These are phyloP conservation scores for Pholis gunnellus DNA, from an alignment of 2,113 vertebrate genomes.

Conservation along the genomic window DNA sequence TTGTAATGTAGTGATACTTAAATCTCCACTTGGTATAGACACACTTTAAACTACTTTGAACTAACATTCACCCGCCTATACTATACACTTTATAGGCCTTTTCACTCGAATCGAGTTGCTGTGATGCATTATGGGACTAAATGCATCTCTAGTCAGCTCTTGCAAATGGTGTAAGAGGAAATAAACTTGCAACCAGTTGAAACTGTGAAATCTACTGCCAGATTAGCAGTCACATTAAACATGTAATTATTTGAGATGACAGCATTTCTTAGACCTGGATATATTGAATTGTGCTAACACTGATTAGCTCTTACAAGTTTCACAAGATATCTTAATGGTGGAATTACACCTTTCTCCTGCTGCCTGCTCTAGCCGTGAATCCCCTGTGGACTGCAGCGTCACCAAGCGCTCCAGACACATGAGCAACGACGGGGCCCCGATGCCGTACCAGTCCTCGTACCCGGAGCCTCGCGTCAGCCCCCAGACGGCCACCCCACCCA, in stretches of 20 bases:
- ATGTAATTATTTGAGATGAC: neutral
- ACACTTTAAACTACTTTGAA: too few species aligned
- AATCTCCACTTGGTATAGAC: neutral
- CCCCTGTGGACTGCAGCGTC: constrained; percentile 84
- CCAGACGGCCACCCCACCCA: constrained; percentile 70
- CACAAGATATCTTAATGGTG: neutral
- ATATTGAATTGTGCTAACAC: neutral
- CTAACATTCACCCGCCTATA: neutral
- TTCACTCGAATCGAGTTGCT: neutral
- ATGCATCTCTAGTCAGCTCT: neutral
- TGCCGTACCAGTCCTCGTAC: constrained; percentile 82
- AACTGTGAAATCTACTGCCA: constrained; percentile 22
- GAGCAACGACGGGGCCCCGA: constrained; percentile 78
- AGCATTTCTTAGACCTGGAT: neutral
- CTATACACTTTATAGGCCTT: neutral
- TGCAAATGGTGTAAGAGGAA: constrained; percentile 21
- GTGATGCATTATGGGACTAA: neutral
- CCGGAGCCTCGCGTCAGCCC: constrained; percentile 81
- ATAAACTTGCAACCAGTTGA: neutral
- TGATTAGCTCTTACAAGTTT: neutral
- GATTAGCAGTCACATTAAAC: neutral
- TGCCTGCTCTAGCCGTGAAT: constrained; percentile 76
- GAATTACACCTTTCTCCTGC: neutral
- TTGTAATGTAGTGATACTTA: neutral
- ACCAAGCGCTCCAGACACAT: constrained; percentile 82